Evolutionary conservation across 2,888 invertebrate species (phyloP), one percentile per base, ranked within the genome.

Genomic region (Caenorhabditis doughertyi): DNA sequence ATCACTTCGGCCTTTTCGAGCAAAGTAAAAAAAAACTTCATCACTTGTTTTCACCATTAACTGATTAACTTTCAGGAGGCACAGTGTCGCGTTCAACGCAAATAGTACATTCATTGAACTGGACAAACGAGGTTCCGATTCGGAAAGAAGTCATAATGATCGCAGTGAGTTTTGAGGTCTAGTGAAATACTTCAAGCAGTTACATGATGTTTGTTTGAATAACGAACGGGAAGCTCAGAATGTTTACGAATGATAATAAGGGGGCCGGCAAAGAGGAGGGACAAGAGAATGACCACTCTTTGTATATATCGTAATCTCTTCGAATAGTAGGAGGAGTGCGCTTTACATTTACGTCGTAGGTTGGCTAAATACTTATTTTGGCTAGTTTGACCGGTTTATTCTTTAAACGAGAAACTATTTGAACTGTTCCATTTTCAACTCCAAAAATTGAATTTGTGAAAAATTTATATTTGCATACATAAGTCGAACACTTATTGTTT

Each of bases 241-340:
- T 70, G 55, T 74, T 81, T 39, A 71, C 81, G 71, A 64, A 76
- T 76, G 80, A 74, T 74, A 64, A 65, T 71, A 81, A 60, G 44
- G 29, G 47, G 23, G 18, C 13, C 21, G 35, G 65, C 21, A 13
- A 11, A 18, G 32, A 4, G 58, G 49, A 35, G 21, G 44, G 18
- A 7, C 18, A 39, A 35, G 27, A n/a, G 62, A 39, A 55, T 56
- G 25, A 29, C 56, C 53, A 55, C 73, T 73, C 44, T 16, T 49
- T 67, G 27, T 29, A 55, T 64, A 44, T 58, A 60, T 67, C 67
- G 76, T 76, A 76, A 68, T 58, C 67, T 35, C 47, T 39, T 58
- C 60, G 35, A 29, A 65, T 64, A 62, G 44, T 73, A 62, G 53
- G 53, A 44, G 29, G 3, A 8, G 29, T 13, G 42, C 55, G 32